These are phyloP conservation scores for Lacanobia wlatinum DNA, from an alignment of 2,888 invertebrate species.

Conservation along the genomic window DNA sequence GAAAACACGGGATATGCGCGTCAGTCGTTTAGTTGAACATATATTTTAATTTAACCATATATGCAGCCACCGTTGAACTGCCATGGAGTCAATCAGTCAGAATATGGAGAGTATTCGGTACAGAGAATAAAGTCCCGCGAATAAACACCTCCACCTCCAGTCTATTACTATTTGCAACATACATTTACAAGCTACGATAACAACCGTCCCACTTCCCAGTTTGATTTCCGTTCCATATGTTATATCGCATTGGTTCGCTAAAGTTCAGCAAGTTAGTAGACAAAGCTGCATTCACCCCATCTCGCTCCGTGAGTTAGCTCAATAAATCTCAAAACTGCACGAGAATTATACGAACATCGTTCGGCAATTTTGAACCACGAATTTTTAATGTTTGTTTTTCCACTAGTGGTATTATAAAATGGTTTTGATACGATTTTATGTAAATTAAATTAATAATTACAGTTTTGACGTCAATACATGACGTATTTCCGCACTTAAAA, in stretches of 20 bases:
- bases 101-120: no score
- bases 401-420: neutral
- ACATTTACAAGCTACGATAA: constrained; percentile 12
- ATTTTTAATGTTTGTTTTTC: constrained; percentile 13
- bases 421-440: neutral
- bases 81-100: neutral
- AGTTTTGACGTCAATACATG: constrained; percentile 3
- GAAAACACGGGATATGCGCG: no score
- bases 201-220: constrained; percentile 37
- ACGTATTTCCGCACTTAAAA: constrained; percentile 15
- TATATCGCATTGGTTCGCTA: constrained; percentile 39
- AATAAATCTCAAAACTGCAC: constrained; percentile 30
- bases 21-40: no score
- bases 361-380: constrained; percentile 5
- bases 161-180: constrained; percentile 28
- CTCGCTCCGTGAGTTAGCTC: constrained; percentile 21
- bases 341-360: constrained; percentile 17
- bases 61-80: neutral
- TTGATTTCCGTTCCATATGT: constrained; percentile 49
- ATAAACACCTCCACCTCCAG: no score
- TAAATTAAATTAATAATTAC: constrained; percentile 10
- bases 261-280: constrained; percentile 37
- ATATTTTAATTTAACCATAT: no score
- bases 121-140: no score
- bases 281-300: constrained; percentile 26